Evolutionary conservation across 2,797 vertebrate genomes (phyloP), one percentile per base, ranked within the genome.

Genomic region (Triplophysa yarkandensis): DNA sequence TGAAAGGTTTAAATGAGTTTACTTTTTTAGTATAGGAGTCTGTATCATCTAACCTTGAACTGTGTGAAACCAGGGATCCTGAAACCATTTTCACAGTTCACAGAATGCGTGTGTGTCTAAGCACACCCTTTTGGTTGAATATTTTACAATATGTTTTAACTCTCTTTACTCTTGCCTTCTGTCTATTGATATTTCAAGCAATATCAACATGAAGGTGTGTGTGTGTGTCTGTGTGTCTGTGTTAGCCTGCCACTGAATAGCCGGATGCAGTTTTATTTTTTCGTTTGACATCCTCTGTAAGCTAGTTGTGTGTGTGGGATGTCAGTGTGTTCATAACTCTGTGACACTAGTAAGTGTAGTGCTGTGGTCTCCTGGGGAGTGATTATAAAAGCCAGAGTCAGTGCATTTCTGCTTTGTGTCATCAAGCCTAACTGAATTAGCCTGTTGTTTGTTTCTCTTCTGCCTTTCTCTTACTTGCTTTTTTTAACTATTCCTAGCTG

Each of bases 341-440:
- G 67, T 68, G 71, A 43, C 70, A 64, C 17, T 62, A 43, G 44
- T 68, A 69, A 54, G 65, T 72, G 68, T 66, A n/a, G n/a, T 67
- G 63, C 54, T 55, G 52, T 54, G 25, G 68, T 74, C 76, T 80
- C 76, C 69, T 76, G 76, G 76, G 76, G 72, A 69, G 78, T 80
- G 81, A 80, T 82, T 80, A 80, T 73, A 88, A 89, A 82, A 57
- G 66, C 74, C 52, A 74, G 75, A 80, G 48, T 58, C 68, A 62
- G 63, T 71, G 66, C 68, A 77, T 57, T 77, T 78, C 68, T 65
- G 67, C 67, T 74, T 46, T 2, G 8, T 76, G 78, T 67, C 74
- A 68, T 52, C 75, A 57, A 52, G 68, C 43, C 44, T 66, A 28
- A 13, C 58, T 58, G 67, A 43, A 71, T 79, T 67, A 76, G 43